A percentile compares a stretch with the other conserved stretches of the same genome.
Evolutionary conservation across 2,888 invertebrate genomes (phyloP).

Genomic region (Chloroclystis v-ata): DNA sequence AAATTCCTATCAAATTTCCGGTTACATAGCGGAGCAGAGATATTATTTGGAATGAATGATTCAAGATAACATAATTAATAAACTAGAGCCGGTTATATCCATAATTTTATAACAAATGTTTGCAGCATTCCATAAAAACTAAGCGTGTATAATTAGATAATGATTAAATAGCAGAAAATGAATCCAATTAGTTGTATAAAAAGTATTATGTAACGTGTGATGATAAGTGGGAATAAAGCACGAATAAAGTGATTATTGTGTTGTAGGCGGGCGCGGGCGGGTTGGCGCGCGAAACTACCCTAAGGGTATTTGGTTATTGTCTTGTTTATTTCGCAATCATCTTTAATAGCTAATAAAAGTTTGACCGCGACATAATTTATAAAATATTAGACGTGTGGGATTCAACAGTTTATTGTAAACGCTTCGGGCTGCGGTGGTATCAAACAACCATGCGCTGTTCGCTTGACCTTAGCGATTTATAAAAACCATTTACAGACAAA

Average conservation of each 20-base stretch:
- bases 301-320: slow-evolving; percentile 30
- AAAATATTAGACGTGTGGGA: slow-evolving; percentile 26
- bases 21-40: too few relatives aligned
- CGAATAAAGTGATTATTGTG: slow-evolving; percentile 36
- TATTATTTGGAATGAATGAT: not conserved
- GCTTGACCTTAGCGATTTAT: not conserved
- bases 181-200: slow-evolving; percentile 9
- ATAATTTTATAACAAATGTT: not conserved
- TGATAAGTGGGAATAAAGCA: slow-evolving; percentile 35
- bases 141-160: not conserved
- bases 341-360: slow-evolving; percentile 29
- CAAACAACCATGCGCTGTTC: not conserved
- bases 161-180: not conserved
- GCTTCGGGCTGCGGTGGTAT: slow-evolving; percentile 16
- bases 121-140: not conserved
- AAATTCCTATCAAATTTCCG: too few relatives aligned
- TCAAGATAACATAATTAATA: not conserved
- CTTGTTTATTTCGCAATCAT: slow-evolving; percentile 31
- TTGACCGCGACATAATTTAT: slow-evolving; percentile 28
- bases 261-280: slow-evolving; percentile 37
- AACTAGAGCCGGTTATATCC: not conserved
- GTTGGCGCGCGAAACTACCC: slow-evolving; percentile 28
- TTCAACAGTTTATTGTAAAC: slow-evolving; percentile 24
- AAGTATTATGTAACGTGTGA: slow-evolving; percentile 25
- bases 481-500: slow-evolving; percentile 1